phyloP scores from a whole-genome alignment of 1,140 invertebrate species.

The Drosophila tristis region DNA sequence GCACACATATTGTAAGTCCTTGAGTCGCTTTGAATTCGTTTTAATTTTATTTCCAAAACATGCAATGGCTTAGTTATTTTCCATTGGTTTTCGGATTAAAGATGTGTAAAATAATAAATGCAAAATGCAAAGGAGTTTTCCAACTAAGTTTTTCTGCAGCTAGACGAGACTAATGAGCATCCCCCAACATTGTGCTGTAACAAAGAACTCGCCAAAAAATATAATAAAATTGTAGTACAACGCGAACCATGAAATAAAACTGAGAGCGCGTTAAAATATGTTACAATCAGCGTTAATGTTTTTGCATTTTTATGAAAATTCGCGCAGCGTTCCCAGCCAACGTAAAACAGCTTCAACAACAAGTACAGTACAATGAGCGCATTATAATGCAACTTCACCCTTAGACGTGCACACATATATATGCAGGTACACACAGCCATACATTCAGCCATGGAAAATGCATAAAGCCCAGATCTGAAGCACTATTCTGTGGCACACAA shows the following conservation, averaged over 20 bases:
- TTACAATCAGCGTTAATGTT: slow-evolving; percentile 78
- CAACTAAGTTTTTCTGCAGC: too few species aligned
- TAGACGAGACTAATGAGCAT: too few species aligned
- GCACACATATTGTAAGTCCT: slow-evolving; percentile 46
- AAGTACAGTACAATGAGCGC: slow-evolving; percentile 52
- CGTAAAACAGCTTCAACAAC: slow-evolving; percentile 33
- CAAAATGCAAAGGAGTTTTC: too few species aligned
- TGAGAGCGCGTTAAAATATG: slow-evolving; percentile 66
- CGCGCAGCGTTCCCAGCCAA: slow-evolving; percentile 43
- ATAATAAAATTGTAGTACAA: background rate
- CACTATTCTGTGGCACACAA: slow-evolving; percentile 46
- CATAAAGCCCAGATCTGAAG: slow-evolving; percentile 47
- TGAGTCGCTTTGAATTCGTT: slow-evolving; percentile 62
- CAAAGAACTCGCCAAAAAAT: slow-evolving; percentile 11
- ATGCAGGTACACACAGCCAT: slow-evolving; percentile 10
- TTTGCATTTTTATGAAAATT: slow-evolving; percentile 78
- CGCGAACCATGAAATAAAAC: slow-evolving; percentile 44
- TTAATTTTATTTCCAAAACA: slow-evolving; percentile 60
- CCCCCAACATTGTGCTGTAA: too few species aligned
- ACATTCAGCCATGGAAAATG: slow-evolving; percentile 38
- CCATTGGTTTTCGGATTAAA: slow-evolving; percentile 39
- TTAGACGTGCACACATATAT: slow-evolving; percentile 15
- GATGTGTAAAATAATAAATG: background rate
- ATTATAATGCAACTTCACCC: slow-evolving; percentile 65
- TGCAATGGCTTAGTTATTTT: slow-evolving; percentile 12